Evolutionary conservation across 92 coral and sea anemone species (phyloP).

Genomic region (Pocillopora meandrina): DNA sequence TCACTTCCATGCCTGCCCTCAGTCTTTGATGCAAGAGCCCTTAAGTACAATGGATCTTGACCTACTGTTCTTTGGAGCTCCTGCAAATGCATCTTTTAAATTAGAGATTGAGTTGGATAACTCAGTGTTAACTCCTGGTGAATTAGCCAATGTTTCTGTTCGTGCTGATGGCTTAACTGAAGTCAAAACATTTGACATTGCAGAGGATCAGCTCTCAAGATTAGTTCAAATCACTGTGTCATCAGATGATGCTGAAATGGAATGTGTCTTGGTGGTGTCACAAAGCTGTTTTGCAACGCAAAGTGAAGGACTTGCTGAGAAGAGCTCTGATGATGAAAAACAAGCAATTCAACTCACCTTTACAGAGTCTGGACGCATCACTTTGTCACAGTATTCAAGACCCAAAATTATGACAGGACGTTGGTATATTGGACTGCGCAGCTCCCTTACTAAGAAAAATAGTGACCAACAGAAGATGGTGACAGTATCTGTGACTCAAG

Average conservation of each 20-base stretch:
- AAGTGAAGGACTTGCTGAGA: slow-evolving; percentile 45
- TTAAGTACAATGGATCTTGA: slow-evolving; percentile 16
- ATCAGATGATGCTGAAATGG: slow-evolving; percentile 59
- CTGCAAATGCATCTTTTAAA: slow-evolving; percentile 59
- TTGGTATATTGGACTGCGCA: slow-evolving; percentile 88
- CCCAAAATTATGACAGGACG: slow-evolving; percentile 85
- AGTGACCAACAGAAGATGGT: slow-evolving; percentile 45
- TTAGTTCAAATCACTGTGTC: slow-evolving; percentile 74
- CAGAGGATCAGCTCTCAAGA: slow-evolving; percentile 52
- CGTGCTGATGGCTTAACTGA: slow-evolving; percentile 69
- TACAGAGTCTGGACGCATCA: slow-evolving; percentile 80
- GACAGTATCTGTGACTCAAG: slow-evolving; percentile 53
- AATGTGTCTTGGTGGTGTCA: slow-evolving; percentile 75
- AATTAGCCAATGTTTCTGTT: slow-evolving; percentile 56
- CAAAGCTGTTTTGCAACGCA: slow-evolving; percentile 72
- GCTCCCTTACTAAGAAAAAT: slow-evolving; percentile 33
- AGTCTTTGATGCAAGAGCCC: not conserved
- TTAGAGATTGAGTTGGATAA: slow-evolving; percentile 72
- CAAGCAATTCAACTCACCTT: slow-evolving; percentile 66
- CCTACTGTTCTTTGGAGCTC: slow-evolving; percentile 66
- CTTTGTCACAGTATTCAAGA: slow-evolving; percentile 81
- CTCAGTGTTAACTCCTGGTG: slow-evolving; percentile 57
- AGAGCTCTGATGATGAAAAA: slow-evolving; percentile 28
- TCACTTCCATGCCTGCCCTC: slow-evolving; percentile 82
- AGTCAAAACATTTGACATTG: slow-evolving; percentile 74